Conservation (phyloP, 2,888 invertebrate species). For the Drymonia ruficornis region DNA sequence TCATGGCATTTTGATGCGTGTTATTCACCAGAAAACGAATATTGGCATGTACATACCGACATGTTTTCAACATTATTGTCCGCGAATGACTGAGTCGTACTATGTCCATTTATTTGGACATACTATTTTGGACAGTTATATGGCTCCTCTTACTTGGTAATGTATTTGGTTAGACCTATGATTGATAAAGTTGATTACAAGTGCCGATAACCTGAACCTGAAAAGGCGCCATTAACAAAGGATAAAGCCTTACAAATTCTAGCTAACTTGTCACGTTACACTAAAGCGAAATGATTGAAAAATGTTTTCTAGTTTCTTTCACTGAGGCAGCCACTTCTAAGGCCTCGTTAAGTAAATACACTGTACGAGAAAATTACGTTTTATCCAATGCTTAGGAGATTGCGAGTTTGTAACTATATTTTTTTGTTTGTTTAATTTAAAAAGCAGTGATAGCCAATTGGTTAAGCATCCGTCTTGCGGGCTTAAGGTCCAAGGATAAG, state of each 20-base stretch:
- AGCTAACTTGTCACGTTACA: conserved; percentile 40
- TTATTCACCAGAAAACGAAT: too few species aligned
- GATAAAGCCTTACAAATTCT: conserved; percentile 43
- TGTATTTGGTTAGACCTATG: conserved; percentile 3
- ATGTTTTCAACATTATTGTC: too few species aligned
- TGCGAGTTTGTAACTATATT: conserved; percentile 7
- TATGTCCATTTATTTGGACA: too few species aligned
- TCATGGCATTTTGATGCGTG: too few species aligned
- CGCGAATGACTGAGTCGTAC: too few species aligned
- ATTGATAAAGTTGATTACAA: conserved; percentile 8
- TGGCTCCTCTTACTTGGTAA: too few species aligned
- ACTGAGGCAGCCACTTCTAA: conserved; percentile 14
- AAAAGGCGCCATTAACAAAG: conserved; percentile 31
- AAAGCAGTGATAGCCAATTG: too few species aligned
- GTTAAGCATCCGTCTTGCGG: too few species aligned
- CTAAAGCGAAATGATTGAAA: conserved; percentile 28
- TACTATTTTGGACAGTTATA: too few species aligned
- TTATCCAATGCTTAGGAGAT: conserved; percentile 29
- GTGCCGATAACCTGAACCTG: conserved; percentile 29
- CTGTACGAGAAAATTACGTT: conserved; percentile 18
- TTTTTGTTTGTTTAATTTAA: not conserved
- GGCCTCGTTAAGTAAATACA: conserved; percentile 23
- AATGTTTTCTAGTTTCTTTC: conserved; percentile 26
- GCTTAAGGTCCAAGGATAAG: too few species aligned
- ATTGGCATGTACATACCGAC: too few species aligned